Conservation (phyloP, 1,140 invertebrate species). For the Tetramorium alpestre region DNA sequence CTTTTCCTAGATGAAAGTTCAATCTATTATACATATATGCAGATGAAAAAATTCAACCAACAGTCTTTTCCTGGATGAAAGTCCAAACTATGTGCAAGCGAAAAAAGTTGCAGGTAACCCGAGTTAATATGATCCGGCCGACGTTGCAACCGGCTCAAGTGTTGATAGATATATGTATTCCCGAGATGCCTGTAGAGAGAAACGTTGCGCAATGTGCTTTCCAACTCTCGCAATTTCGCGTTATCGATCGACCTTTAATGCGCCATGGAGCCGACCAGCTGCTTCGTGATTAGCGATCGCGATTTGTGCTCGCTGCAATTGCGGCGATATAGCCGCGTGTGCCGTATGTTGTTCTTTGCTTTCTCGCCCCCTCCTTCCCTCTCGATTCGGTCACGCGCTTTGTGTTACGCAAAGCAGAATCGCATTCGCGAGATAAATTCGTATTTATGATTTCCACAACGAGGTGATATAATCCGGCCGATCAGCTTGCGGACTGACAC, state of each 20-base stretch:
- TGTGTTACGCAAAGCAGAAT: slow-evolving; percentile 49
- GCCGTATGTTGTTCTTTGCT: slow-evolving; percentile 62
- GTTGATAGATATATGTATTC: slow-evolving; percentile 18
- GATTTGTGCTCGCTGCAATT: slow-evolving; percentile 58
- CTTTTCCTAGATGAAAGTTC: background rate
- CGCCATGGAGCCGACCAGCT: slow-evolving; percentile 48
- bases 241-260: slow-evolving; percentile 65
- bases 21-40: background rate
- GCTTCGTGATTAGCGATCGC: slow-evolving; percentile 67
- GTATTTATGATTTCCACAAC: slow-evolving; percentile 28
- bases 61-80: background rate
- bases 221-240: slow-evolving; percentile 59
- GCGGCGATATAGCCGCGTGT: slow-evolving; percentile 50
- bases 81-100: background rate
- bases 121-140: background rate
- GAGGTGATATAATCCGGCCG: slow-evolving; percentile 30
- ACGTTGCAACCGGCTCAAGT: slow-evolving; percentile 1
- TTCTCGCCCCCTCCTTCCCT: slow-evolving; percentile 18
- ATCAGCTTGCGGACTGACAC: background rate
- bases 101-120: slow-evolving; percentile 9
- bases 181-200: background rate
- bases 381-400: slow-evolving; percentile 34
- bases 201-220: slow-evolving; percentile 66
- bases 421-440: slow-evolving; percentile 28
- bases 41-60: background rate